Evolutionary conservation across 1,140 invertebrate genomes (phyloP).

Genomic region (Brachionus angularis): DNA sequence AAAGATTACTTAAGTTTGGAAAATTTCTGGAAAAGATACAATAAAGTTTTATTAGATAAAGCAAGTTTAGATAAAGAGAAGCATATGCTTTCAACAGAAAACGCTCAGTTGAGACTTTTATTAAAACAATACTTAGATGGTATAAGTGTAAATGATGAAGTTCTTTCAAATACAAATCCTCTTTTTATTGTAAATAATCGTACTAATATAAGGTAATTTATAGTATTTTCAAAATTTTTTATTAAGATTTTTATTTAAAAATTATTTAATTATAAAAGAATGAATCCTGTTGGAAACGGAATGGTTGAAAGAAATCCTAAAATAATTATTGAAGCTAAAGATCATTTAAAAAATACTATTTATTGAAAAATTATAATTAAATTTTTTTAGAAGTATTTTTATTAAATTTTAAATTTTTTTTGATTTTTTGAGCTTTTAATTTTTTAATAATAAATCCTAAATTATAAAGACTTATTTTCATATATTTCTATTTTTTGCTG

Average conservation of each 20-base stretch:
- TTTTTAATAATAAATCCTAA: too few relatives aligned
- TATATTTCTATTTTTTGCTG: too few relatives aligned
- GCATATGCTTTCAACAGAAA: constrained; percentile 51
- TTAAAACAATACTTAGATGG: constrained; percentile 59
- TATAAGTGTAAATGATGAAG: constrained; percentile 58
- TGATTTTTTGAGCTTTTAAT: neutral
- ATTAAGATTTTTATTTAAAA: too few relatives aligned
- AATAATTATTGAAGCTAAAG: constrained; percentile 31
- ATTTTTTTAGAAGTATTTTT: neutral
- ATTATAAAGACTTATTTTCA: too few relatives aligned
- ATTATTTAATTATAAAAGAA: neutral
- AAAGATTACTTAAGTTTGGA: constrained; percentile 48
- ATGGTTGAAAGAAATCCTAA: neutral
- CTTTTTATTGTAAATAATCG: constrained; percentile 54
- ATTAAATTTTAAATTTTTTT: neutral
- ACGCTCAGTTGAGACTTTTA: constrained; percentile 54
- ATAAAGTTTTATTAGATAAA: constrained; percentile 58
- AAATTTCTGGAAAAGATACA: constrained; percentile 59
- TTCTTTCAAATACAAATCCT: constrained; percentile 56
- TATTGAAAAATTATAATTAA: constrained; percentile 4
- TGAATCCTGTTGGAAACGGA: constrained; percentile 17
- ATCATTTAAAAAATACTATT: constrained; percentile 42
- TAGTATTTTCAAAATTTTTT: neutral
- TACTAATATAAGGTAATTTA: constrained; percentile 45
- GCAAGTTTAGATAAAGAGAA: constrained; percentile 57